These are phyloP conservation scores for Acanthococcus lagerstroemiae DNA, from an alignment of 2,888 invertebrate genomes.

Conservation along the genomic window DNA sequence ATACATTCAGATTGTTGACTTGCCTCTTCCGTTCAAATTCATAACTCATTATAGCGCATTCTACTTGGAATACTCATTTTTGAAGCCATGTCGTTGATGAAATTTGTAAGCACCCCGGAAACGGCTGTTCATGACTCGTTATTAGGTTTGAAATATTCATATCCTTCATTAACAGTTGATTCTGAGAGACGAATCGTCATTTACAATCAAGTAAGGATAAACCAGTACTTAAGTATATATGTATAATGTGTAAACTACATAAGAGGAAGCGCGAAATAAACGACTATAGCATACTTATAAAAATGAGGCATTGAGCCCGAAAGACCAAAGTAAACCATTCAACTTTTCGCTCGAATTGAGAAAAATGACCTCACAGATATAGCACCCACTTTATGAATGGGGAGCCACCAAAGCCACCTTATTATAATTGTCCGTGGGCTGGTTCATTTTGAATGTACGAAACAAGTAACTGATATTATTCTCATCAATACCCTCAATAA, in stretches of 20 bases:
- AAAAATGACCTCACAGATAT: neutral
- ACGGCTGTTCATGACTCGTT: slow-evolving; percentile 10
- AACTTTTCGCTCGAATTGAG: neutral
- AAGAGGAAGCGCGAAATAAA: too few species aligned
- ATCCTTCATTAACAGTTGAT: slow-evolving; percentile 30
- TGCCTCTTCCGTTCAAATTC: too few species aligned
- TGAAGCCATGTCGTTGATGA: slow-evolving; percentile 11
- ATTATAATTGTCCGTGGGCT: too few species aligned
- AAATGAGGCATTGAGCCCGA: neutral
- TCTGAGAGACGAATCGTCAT: slow-evolving; percentile 29
- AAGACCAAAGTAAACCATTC: neutral
- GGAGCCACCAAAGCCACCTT: too few species aligned
- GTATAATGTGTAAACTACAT: neutral
- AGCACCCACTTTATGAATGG: too few species aligned
- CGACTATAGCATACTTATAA: too few species aligned
- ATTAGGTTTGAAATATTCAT: slow-evolving; percentile 27
- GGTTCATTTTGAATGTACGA: too few species aligned
- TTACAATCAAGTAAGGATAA: slow-evolving; percentile 25
- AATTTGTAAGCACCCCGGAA: slow-evolving; percentile 6
- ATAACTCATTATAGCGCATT: too few species aligned
- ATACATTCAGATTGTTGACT: too few species aligned
- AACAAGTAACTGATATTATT: too few species aligned
- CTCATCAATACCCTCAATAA: too few species aligned
- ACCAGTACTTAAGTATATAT: neutral
- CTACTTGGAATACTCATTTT: too few species aligned